Conservation (phyloP, 2,113 vertebrate genomes). For the Butorides virescens region DNA sequence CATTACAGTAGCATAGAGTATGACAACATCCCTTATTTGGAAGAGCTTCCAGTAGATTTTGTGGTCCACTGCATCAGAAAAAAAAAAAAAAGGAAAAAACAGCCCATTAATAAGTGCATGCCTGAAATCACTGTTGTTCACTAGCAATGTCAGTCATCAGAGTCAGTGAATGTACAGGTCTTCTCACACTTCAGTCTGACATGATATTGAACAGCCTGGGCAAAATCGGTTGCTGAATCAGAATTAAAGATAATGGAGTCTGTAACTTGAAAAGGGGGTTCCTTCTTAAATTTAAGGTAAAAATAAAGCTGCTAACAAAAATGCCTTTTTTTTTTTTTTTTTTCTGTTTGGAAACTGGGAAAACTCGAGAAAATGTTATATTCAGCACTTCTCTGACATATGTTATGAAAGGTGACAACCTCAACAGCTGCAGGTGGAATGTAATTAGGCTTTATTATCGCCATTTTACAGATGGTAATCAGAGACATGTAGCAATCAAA, state of each 20-base stretch:
- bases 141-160: neutral
- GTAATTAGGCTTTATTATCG: slow-evolving; percentile 33
- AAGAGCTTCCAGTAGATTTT: neutral
- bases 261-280: neutral
- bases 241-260: neutral
- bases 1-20: neutral
- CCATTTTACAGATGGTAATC: neutral
- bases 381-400: neutral
- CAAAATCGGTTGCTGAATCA: neutral
- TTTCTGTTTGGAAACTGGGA: neutral
- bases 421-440: slow-evolving; percentile 19
- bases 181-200: neutral
- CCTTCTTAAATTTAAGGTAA: neutral
- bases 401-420: slow-evolving; percentile 22
- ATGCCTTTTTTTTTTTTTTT: neutral
- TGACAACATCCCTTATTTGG: neutral
- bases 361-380: neutral
- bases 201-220: neutral
- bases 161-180: neutral
- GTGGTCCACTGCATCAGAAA: neutral
- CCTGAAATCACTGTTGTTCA: neutral
- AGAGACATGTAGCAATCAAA: slow-evolving; percentile 10
- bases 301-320: neutral
- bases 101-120: neutral
- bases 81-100: neutral